Conservation (phyloP, 2,797 vertebrate genomes). For the Lophura swinhoii region DNA sequence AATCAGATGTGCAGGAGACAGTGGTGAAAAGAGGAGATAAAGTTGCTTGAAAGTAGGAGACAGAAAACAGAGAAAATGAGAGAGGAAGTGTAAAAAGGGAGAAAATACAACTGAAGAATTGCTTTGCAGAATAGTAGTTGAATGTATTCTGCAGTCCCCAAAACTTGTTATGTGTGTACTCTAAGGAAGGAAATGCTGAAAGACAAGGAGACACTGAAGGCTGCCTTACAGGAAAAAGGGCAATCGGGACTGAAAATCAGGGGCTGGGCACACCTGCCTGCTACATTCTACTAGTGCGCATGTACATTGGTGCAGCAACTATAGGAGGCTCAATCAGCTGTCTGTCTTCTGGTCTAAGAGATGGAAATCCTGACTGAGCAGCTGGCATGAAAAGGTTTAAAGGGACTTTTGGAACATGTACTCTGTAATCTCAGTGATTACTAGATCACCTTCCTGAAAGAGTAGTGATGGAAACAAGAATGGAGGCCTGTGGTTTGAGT, state of each 20-base stretch:
- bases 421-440: neutral
- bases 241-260: neutral
- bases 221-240: neutral
- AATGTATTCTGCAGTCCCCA: neutral
- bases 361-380: neutral
- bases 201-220: neutral
- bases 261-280: neutral
- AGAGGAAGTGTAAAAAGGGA: neutral
- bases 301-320: too few species aligned
- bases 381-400: neutral
- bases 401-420: neutral
- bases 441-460: neutral
- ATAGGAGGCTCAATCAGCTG: neutral
- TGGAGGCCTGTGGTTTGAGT: neutral
- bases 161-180: neutral
- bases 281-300: neutral
- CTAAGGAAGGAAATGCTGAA: neutral
- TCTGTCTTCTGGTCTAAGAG: neutral
- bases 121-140: neutral
- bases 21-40: neutral
- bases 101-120: neutral
- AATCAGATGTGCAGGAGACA: neutral
- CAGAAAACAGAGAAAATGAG: neutral
- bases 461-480: neutral
- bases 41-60: neutral